Conservation (phyloP, 2,797 vertebrate species). For the Chromis chromis region DNA sequence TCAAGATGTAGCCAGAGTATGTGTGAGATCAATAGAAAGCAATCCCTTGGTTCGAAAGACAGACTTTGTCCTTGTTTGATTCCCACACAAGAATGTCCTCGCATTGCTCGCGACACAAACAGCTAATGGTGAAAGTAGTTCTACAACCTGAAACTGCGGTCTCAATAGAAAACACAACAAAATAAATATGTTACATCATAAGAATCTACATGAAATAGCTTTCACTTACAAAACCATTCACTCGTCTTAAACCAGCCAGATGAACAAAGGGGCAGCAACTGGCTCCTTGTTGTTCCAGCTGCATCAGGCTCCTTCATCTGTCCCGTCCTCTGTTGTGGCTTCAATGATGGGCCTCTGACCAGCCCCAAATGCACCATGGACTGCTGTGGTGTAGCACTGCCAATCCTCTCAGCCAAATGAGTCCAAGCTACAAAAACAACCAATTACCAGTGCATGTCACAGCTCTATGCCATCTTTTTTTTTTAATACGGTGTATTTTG, state of each 20-base stretch:
- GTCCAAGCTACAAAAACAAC: background rate
- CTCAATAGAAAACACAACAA: background rate
- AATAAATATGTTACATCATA: background rate
- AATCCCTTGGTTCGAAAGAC: conserved; percentile 16
- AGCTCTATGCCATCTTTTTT: no score
- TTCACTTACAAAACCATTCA: background rate
- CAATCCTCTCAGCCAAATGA: conserved; percentile 15
- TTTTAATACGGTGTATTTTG: background rate
- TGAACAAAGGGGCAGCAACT: conserved; percentile 24
- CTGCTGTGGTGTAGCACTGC: background rate
- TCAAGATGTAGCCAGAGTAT: conserved; percentile 37
- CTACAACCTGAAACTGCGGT: conserved; percentile 1
- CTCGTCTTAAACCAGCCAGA: background rate
- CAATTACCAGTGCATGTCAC: background rate
- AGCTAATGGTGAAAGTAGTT: conserved; percentile 4
- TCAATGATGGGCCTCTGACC: background rate
- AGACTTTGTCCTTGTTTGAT: conserved; percentile 44
- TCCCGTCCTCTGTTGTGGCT: conserved; percentile 18
- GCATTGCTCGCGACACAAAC: conserved; percentile 1
- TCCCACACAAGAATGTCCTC: conserved; percentile 20
- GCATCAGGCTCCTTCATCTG: conserved; percentile 19
- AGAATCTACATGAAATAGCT: background rate
- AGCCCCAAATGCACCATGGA: conserved; percentile 4
- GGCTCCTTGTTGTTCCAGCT: conserved; percentile 24
- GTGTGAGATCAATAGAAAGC: conserved; percentile 46